These are phyloP conservation scores for Tetranychus cinnabarinus DNA, from an alignment of 1,140 invertebrate species.

Conservation along the genomic window DNA sequence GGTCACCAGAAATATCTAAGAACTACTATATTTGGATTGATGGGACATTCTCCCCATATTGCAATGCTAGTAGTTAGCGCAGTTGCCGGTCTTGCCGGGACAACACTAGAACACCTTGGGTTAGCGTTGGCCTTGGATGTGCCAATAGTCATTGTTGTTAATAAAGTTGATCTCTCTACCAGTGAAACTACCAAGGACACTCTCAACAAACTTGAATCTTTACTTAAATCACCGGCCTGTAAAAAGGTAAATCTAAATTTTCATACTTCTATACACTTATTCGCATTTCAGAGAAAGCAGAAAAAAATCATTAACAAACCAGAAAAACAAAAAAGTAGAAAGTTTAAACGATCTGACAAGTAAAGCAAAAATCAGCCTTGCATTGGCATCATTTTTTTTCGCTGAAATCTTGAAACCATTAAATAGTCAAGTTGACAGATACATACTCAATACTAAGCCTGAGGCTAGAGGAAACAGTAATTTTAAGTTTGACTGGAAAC, in stretches of 20 bases:
- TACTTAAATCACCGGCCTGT: slow-evolving; percentile 36
- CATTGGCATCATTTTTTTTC: no score
- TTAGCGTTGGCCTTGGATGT: slow-evolving; percentile 55
- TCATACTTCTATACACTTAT: background rate
- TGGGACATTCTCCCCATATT: slow-evolving; percentile 80
- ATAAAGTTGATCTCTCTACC: slow-evolving; percentile 50
- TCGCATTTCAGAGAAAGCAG: no score
- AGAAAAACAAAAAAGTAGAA: background rate
- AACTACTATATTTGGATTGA: slow-evolving; percentile 80
- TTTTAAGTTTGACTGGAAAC: no score
- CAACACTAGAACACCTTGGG: slow-evolving; percentile 45
- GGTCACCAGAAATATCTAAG: slow-evolving; percentile 87
- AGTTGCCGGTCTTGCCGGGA: slow-evolving; percentile 28
- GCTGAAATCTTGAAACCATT: no score
- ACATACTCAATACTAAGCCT: no score
- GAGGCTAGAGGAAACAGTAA: no score
- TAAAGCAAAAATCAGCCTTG: no score
- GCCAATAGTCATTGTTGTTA: slow-evolving; percentile 69
- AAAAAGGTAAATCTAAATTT: slow-evolving; percentile 26
- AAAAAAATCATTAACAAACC: no score
- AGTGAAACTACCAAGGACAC: slow-evolving; percentile 30
- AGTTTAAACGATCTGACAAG: background rate
- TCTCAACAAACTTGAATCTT: slow-evolving; percentile 32
- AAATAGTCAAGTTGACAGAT: no score
- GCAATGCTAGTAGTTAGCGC: slow-evolving; percentile 66